A percentile compares a stretch with the other conserved stretches of the same genome.
Conservation (phyloP, 2,113 vertebrate genomes). For the Salvator merianae region DNA sequence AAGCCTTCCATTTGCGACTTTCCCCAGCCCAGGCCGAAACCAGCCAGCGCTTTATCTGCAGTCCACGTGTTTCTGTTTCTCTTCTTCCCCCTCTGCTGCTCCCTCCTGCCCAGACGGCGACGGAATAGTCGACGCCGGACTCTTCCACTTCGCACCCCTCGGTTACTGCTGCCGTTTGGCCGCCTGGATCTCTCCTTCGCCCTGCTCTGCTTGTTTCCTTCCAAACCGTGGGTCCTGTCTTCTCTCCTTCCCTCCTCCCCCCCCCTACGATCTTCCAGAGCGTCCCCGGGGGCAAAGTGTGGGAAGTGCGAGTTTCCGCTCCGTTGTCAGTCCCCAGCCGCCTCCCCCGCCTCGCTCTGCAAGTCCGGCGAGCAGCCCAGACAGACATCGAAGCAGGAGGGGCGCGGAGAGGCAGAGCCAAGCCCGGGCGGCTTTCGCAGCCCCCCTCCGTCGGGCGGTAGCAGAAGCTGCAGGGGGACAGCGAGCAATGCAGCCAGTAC, state of each 20-base stretch:
- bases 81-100: background rate
- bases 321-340: slow-evolving; percentile 49
- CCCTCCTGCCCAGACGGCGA: slow-evolving; percentile 50
- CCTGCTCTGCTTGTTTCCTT: background rate
- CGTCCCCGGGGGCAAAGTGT: slow-evolving; percentile 74
- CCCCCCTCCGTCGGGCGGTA: background rate
- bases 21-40: slow-evolving; percentile 35
- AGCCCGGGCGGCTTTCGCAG: background rate
- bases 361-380: slow-evolving; percentile 20
- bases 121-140: slow-evolving; percentile 67
- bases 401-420: background rate
- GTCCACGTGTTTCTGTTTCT: slow-evolving; percentile 26
- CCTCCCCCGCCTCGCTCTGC: slow-evolving; percentile 31
- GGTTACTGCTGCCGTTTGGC: background rate
- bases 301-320: slow-evolving; percentile 82
- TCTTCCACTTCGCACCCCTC: slow-evolving; percentile 71
- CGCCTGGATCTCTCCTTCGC: background rate
- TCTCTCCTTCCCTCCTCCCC: slow-evolving; percentile 60
- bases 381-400: slow-evolving; percentile 17
- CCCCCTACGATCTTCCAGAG: slow-evolving; percentile 67
- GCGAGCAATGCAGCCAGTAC: background rate
- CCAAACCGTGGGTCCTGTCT: slow-evolving; percentile 47
- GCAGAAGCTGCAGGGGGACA: background rate
- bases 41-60: slow-evolving; percentile 23
- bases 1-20: background rate